Base-by-base conservation (phyloP, 2,797 vertebrate genomes). In the Meda fulgida region DNA sequence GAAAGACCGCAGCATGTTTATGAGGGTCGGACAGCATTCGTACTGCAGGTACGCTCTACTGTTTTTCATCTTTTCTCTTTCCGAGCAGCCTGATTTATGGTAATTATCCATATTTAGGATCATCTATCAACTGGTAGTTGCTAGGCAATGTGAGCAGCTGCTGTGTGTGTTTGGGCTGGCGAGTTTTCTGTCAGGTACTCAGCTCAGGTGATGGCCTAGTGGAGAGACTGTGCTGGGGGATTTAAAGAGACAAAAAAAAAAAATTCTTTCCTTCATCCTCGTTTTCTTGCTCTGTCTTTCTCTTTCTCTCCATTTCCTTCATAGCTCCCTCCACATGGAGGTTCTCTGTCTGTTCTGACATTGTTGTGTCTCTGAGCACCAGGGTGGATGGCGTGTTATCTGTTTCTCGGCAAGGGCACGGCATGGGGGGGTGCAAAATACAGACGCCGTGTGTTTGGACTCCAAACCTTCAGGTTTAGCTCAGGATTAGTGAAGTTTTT, bases 21-120 rank as follows among this genome's bases (percentile, higher is more conserved):
- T 60, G 83, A 92, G 90, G 95, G 96, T 96, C 93, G 95, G 95
- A 95, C 94, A 89, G 89, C 93, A 90, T 90, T 94, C 92, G 95
- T 95, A 95, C 79, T 86, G 88, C 89, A 95, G 90, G 94, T 36
- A 36, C 36, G 36, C 96, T 96, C 94, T 94, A 94, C 96, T 96
- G 95, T 96, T 96, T 97, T 96, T 95, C 87, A 94, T 93, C 94
- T 77, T 91, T 92, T 97, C 97, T 95, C 92, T 95, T 92, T 96
- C 95, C 96, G 96, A 97, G 96, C 95, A 93, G 96, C 95, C 96
- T 99, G 97, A 99, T 99, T 98, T 98, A 99, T 99, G 96, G 96
- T 97, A 96, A 98, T 98, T 98, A 99, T 98, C 97, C 97, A 97
- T 98, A 98, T 98, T 98, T 96, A 95, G 97, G 98, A 97, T 98